These are phyloP conservation scores for Beroe forskalii DNA, from an alignment of 37 sponge, comb jelly and placozoan genomes.

Conservation along the genomic window DNA sequence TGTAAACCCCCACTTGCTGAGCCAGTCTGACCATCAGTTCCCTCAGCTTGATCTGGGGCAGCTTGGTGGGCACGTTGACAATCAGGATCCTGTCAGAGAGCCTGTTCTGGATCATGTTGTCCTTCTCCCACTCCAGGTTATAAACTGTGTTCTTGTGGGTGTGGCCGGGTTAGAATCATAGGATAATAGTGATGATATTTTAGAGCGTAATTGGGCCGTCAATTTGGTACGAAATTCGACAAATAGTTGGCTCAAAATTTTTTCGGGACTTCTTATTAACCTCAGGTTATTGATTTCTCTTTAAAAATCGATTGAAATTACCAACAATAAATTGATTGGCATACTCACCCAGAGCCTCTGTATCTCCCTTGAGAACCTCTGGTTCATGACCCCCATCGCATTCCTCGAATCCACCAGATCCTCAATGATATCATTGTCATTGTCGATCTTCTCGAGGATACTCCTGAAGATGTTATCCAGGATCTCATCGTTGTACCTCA, in stretches of 20 bases:
- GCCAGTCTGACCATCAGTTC: constrained; percentile 40
- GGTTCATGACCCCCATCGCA: not conserved
- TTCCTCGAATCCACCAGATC: not conserved
- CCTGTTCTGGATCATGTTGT: not conserved
- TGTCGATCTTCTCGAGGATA: constrained; percentile 12
- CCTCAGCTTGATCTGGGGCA: not conserved
- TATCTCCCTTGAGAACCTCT: not conserved
- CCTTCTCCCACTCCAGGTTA: constrained; percentile 43
- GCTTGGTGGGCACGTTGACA: constrained; percentile 59
- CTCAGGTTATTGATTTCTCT: no score
- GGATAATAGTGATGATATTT: no score
- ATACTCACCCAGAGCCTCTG: not conserved
- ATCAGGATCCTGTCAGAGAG: constrained; percentile 41
- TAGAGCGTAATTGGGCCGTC: no score
- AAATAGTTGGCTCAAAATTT: no score
- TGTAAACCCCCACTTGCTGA: not conserved
- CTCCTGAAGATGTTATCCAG: not conserved
- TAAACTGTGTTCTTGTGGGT: not conserved
- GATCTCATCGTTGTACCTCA: not conserved
- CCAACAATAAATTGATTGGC: no score
- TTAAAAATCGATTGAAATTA: no score
- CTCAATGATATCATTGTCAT: not conserved
- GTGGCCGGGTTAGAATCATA: no score
- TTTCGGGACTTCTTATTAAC: no score
- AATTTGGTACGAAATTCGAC: no score